These are phyloP conservation scores for Takifugu rubripes DNA, from an alignment of 2,797 vertebrate genomes.

Conservation along the genomic window DNA sequence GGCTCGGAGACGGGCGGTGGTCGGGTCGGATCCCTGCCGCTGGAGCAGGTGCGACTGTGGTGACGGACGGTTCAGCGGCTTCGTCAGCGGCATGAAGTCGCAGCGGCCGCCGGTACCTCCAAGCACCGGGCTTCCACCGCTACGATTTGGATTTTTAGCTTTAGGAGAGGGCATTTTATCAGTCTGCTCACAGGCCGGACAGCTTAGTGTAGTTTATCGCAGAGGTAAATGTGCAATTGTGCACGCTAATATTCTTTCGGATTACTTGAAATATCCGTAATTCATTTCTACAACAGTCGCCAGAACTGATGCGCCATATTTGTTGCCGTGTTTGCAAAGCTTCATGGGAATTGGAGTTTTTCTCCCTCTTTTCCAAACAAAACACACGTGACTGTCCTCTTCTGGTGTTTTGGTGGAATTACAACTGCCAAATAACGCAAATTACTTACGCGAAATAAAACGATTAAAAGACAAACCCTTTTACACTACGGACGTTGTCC, in stretches of 20 bases:
- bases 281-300: slow-evolving; percentile 24
- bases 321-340: slow-evolving; percentile 50
- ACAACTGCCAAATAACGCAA: neutral
- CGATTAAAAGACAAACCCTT: neutral
- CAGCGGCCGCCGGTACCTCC: slow-evolving; percentile 70
- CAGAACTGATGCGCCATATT: slow-evolving; percentile 62
- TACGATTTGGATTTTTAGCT: slow-evolving; percentile 61
- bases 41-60: slow-evolving; percentile 63
- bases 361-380: neutral
- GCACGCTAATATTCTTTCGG: slow-evolving; percentile 27
- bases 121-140: slow-evolving; percentile 67
- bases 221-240: slow-evolving; percentile 16
- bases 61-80: slow-evolving; percentile 66
- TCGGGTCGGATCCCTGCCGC: slow-evolving; percentile 76
- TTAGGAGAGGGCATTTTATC: slow-evolving; percentile 76
- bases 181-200: neutral
- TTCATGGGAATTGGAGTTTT: slow-evolving; percentile 48
- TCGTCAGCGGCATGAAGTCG: slow-evolving; percentile 81
- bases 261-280: slow-evolving; percentile 44
- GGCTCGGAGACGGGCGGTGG: slow-evolving; percentile 78
- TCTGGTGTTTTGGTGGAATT: neutral
- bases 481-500: no score
- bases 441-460: neutral
- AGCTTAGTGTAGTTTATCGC: neutral
- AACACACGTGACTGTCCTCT: neutral